Percentiles rank a stretch among this genome's conserved stretches.
phyloP scores from a whole-genome alignment of 2,888 invertebrate species.

The Melitaea athalia region DNA sequence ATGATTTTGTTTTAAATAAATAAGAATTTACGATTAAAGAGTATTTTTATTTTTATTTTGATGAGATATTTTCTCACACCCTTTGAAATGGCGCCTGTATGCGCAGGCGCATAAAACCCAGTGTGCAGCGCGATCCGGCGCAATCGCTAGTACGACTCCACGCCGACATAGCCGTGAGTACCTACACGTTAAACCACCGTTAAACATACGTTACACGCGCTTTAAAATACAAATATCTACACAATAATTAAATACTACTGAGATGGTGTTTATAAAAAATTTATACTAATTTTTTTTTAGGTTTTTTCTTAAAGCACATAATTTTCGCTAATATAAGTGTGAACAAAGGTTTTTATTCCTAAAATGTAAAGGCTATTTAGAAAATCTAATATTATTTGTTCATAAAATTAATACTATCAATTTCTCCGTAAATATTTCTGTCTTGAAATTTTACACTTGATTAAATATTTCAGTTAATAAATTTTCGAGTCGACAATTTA shows the following conservation, averaged over 20 bases:
- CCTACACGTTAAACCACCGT: slow-evolving; percentile 15
- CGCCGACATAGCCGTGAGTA: slow-evolving; percentile 68
- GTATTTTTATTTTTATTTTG: neutral
- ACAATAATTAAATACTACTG: slow-evolving; percentile 9
- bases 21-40: too few species aligned
- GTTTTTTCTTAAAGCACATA: neutral
- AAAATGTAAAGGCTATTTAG: too few species aligned
- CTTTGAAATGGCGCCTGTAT: slow-evolving; percentile 51
- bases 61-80: slow-evolving; percentile 51
- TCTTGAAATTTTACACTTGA: too few species aligned
- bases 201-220: slow-evolving; percentile 7
- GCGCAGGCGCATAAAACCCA: slow-evolving; percentile 70
- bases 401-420: too few species aligned
- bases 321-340: neutral
- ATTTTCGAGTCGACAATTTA: too few species aligned
- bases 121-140: slow-evolving; percentile 52
- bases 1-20: neutral
- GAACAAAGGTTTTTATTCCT: too few species aligned
- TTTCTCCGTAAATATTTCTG: too few species aligned
- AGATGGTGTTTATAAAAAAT: slow-evolving; percentile 4
- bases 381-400: too few species aligned
- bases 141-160: slow-evolving; percentile 66
- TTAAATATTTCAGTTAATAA: too few species aligned
- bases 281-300: neutral
- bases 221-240: neutral